These are phyloP conservation scores for Deroplatys truncata DNA, from an alignment of 2,888 invertebrate genomes.

Conservation along the genomic window DNA sequence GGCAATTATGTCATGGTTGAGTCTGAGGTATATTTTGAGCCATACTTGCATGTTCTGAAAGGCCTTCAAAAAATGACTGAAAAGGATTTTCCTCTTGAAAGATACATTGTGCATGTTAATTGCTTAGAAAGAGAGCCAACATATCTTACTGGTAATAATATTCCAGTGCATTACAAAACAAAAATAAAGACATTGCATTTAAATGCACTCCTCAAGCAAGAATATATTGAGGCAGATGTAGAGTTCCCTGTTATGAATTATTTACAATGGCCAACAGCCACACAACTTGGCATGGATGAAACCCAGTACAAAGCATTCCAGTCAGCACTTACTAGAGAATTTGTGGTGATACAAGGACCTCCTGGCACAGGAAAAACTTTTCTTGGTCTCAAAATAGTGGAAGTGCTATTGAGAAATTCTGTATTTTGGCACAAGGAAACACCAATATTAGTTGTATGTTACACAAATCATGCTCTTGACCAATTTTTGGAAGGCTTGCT, in stretches of 20 bases:
- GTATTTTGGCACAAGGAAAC: constrained; percentile 33
- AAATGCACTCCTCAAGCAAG: neutral
- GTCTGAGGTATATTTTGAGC: constrained; percentile 75
- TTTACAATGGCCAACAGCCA: constrained; percentile 47
- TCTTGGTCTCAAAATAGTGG: constrained; percentile 70
- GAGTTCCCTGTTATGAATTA: constrained; percentile 10
- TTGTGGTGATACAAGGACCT: constrained; percentile 79
- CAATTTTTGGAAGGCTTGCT: constrained; percentile 74
- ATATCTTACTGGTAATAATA: neutral
- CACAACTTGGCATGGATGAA: constrained; percentile 54
- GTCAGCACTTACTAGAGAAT: constrained; percentile 64
- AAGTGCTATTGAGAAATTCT: constrained; percentile 40
- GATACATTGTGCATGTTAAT: constrained; percentile 58
- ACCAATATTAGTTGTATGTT: constrained; percentile 74
- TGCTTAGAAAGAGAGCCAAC: neutral
- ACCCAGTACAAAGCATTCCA: constrained; percentile 65
- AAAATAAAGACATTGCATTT: neutral
- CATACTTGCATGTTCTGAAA: constrained; percentile 61
- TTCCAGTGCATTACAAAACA: neutral
- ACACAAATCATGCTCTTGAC: constrained; percentile 83
- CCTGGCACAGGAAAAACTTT: constrained; percentile 87
- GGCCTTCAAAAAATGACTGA: constrained; percentile 58
- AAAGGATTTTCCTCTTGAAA: constrained; percentile 61
- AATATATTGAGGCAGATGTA: neutral
- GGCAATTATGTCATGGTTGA: constrained; percentile 60